Base-by-base conservation (phyloP, 1,140 invertebrate species). In the Plutomurus gul region DNA sequence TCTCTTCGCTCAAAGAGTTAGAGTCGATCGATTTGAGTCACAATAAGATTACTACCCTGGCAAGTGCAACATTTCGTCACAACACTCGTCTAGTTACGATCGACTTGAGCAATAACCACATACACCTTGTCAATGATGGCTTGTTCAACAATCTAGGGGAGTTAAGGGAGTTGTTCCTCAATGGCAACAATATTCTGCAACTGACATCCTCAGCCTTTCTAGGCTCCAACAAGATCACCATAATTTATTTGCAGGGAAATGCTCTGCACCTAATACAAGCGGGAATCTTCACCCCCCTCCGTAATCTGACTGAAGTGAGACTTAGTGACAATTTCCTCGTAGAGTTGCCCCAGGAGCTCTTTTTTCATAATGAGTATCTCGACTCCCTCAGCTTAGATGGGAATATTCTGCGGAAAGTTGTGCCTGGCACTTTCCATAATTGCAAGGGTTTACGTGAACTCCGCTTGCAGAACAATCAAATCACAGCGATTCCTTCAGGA, bases 121-220 rank as follows among this genome's bases (percentile, higher is more conserved):
- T 96, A 16, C 94, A 96, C 85, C 91, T 92, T 76, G 92, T 96
- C 1, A 89, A 90, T 36, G 80, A 86, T 25, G 93, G 93, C 0
- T 89, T 95, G 1, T 96, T 97, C 85, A 89, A 92, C 16, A 91
- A 92, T 84, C 86, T 96, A 60, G 91, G 91, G 0, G 91, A 94
- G 76, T 86, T 97, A 3, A 89, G 91, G 40, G 93, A 94, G 84
- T 87, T 96, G 22, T 95, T 95, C 85, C 87, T 96, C n/a, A 92
- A 93, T 0, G 93, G 96, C 85, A 97, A 97, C 85, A 96, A 96
- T 85, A 93, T 97, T 60, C 86, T 95, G 1, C 93, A 95, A 86
- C 89, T 97, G 80, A 91, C 92, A 0, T 89, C 91, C 4, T 92
- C 95, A 79, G 92, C 93, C 11, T 96, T 97, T 85, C 88, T 89